phyloP scores from a whole-genome alignment of 2,797 vertebrate species.

The Prionace glauca region DNA sequence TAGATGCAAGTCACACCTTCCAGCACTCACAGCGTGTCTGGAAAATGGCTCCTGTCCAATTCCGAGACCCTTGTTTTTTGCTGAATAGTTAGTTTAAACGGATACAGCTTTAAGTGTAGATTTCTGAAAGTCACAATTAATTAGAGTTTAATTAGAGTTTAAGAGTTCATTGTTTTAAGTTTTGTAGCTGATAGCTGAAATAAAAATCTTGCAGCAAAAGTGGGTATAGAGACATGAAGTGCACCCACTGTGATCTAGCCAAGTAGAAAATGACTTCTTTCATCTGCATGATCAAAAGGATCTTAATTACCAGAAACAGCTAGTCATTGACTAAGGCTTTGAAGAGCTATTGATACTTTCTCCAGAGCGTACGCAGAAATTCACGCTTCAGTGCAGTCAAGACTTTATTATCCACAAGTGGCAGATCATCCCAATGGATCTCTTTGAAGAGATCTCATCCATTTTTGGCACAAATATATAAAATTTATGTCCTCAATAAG shows the following conservation, averaged over 20 bases:
- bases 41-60: not conserved
- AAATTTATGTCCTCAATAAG: not conserved
- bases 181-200: not conserved
- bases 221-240: not conserved
- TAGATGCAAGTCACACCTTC: not conserved
- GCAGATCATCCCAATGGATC: conserved; percentile 25
- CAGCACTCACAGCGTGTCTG: not conserved
- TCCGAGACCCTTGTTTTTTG: not conserved
- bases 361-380: conserved; percentile 32
- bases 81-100: not conserved
- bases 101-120: not conserved
- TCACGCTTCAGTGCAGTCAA: conserved; percentile 21
- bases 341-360: conserved; percentile 26
- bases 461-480: conserved; percentile 21
- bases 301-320: conserved; percentile 22
- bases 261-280: conserved; percentile 29
- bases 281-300: conserved; percentile 33
- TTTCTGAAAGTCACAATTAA: not conserved
- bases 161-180: not conserved
- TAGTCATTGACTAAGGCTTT: conserved; percentile 4
- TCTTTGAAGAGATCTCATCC: not conserved
- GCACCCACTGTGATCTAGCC: conserved; percentile 11
- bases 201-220: not conserved
- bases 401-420: conserved; percentile 30
- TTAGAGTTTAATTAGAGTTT: too few relatives aligned